Evolutionary conservation across 1,140 invertebrate species (phyloP).

Genomic region (Drosophila rhopaloa): DNA sequence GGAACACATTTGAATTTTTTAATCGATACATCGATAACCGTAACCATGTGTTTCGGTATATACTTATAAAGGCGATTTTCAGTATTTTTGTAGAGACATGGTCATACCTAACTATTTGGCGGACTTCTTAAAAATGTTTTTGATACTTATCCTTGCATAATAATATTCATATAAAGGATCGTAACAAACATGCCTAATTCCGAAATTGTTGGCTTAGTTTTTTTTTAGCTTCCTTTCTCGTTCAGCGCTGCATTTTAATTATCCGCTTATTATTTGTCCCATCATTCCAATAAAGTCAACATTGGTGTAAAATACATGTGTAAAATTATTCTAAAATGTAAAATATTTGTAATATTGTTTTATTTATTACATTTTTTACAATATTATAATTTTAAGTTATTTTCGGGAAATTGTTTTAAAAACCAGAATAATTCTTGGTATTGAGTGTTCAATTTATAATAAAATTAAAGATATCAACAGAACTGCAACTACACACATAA

Average conservation of each 20-base stretch:
- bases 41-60: background rate
- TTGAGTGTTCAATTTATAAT: too few species aligned
- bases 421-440: too few species aligned
- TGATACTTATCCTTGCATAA: too few species aligned
- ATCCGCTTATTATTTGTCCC: background rate
- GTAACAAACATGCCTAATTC: background rate
- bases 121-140: background rate
- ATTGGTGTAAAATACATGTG: background rate
- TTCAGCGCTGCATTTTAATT: background rate
- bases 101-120: background rate
- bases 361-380: background rate
- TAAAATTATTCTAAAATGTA: background rate
- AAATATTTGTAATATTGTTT: too few species aligned
- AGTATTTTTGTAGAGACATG: background rate
- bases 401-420: too few species aligned
- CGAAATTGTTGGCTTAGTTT: accelerated
- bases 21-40: conserved; percentile 1
- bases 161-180: too few species aligned
- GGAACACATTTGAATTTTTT: background rate
- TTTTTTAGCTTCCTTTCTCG: background rate
- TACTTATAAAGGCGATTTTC: background rate
- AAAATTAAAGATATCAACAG: too few species aligned
- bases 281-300: too few species aligned
- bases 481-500: background rate
- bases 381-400: too few species aligned